Base-by-base conservation (phyloP, 2,113 vertebrate genomes). In the Oncorhynchus keta region DNA sequence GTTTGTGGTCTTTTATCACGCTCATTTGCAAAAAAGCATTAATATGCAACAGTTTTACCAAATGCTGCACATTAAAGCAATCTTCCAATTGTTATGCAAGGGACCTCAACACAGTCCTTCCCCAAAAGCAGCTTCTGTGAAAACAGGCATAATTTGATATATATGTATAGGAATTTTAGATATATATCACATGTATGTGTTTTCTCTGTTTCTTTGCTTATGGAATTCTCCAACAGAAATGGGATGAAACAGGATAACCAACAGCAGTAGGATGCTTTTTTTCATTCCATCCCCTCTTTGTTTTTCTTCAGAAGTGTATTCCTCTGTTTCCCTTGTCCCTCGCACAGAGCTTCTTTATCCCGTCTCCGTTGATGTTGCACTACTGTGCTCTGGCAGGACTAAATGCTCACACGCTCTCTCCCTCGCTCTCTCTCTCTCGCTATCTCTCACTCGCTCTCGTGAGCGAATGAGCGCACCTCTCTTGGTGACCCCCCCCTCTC, bases 131-230 rank as follows among this genome's bases (percentile, higher is more conserved):
- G 89, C 88, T 91, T 92, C 90, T 91, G 82, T 87, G 92, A 93
- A 94, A 94, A 94, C 93, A 93, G 89, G 83, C 92, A 93, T 93
- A 93, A 93, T 93, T 91, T 94, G 93, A 94, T 94, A 93, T 93
- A 93, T 93, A 94, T 93, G 93, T 94, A 94, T 91, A 94, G 89
- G 88, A 88, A 76, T 91, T 92, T 92, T 94, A 94, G 90, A 94
- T 93, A 94, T 94, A 94, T 94, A 94, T 94, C 93, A 94, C 90
- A 93, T 92, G 92, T 93, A 93, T 94, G 92, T 93, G 91, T 93
- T 94, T 94, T 93, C 92, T 93, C 92, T 92, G 86, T 88, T 89
- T 92, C 90, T 79, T 76, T 91, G 90, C 86, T 87, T 89, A 86
- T 91, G 92, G 84, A 84, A 82, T 84, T 87, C 86, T 91, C 90